Evolutionary conservation across 1,140 invertebrate species (phyloP).

Genomic region (Plectrocnemia conspersa): DNA sequence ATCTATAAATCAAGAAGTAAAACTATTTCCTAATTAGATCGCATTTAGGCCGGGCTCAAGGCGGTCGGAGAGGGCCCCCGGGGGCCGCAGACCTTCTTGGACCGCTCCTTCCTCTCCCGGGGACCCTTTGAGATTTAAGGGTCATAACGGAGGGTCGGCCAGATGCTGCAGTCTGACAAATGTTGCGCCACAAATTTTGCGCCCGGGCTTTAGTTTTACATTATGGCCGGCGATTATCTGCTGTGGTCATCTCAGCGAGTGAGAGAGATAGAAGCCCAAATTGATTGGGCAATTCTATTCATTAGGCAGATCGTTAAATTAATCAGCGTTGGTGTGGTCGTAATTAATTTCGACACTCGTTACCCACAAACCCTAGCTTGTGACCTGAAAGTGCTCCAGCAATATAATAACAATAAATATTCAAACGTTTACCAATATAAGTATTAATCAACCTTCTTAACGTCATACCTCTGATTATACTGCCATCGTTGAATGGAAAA

Average conservation of each 20-base stretch:
- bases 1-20: slow-evolving; percentile 56
- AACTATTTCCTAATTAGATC: slow-evolving; percentile 53
- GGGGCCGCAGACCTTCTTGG: slow-evolving; percentile 11
- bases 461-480: no score
- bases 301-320: slow-evolving; percentile 31
- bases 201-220: slow-evolving; percentile 20
- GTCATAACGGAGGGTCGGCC: slow-evolving; percentile 31
- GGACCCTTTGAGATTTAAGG: slow-evolving; percentile 36
- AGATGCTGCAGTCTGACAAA: slow-evolving; percentile 34
- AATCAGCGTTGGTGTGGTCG: slow-evolving; percentile 20
- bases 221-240: slow-evolving; percentile 33
- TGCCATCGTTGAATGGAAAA: no score
- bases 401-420: no score
- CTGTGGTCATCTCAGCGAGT: slow-evolving; percentile 29
- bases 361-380: no score
- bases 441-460: no score
- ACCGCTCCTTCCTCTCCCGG: background rate
- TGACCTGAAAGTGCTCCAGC: no score
- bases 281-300: slow-evolving; percentile 32
- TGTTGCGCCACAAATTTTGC: slow-evolving; percentile 34
- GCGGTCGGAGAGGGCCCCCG: background rate
- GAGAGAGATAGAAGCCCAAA: slow-evolving; percentile 28
- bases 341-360: slow-evolving; percentile 12
- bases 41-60: background rate
- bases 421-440: no score